Evolutionary conservation across 2,797 vertebrate genomes (phyloP).

Genomic region (Scarus forsteni): DNA sequence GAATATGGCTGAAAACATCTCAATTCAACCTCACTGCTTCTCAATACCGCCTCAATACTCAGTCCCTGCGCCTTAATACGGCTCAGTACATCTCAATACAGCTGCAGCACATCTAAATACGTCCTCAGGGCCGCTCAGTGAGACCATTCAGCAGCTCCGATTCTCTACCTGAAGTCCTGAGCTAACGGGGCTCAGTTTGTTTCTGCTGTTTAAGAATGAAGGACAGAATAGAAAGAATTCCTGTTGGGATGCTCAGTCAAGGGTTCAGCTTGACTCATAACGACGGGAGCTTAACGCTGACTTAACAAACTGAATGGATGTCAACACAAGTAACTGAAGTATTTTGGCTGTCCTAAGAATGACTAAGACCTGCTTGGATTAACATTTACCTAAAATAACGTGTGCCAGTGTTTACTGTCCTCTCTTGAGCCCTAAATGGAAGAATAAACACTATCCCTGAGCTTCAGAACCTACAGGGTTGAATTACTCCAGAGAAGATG

Average conservation of each 20-base stretch:
- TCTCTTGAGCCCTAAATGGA: constrained; percentile 44
- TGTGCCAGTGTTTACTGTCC: constrained; percentile 65
- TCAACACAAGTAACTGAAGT: constrained; percentile 58
- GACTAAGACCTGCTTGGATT: constrained; percentile 47
- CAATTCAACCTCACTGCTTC: constrained; percentile 79
- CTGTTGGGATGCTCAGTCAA: constrained; percentile 68
- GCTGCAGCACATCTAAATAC: constrained; percentile 69
- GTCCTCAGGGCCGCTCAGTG: constrained; percentile 44
- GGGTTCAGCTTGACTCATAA: constrained; percentile 77
- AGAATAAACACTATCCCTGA: constrained; percentile 42
- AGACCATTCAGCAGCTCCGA: constrained; percentile 54
- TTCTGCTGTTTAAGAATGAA: constrained; percentile 62
- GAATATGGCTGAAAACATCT: constrained; percentile 82
- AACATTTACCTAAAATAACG: constrained; percentile 59
- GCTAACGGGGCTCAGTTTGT: constrained; percentile 49
- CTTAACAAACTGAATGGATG: constrained; percentile 78
- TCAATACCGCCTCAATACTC: constrained; percentile 70
- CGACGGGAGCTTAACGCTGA: constrained; percentile 71
- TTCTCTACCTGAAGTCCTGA: constrained; percentile 64
- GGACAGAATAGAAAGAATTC: constrained; percentile 70
- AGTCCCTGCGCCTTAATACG: constrained; percentile 69
- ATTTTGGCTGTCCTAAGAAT: constrained; percentile 48
- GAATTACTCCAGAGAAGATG: constrained; percentile 13
- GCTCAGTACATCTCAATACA: constrained; percentile 78
- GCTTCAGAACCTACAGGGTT: constrained; percentile 20